Conservation (phyloP, 92 coral and sea anemone genomes). For the Plumapathes pennacea region DNA sequence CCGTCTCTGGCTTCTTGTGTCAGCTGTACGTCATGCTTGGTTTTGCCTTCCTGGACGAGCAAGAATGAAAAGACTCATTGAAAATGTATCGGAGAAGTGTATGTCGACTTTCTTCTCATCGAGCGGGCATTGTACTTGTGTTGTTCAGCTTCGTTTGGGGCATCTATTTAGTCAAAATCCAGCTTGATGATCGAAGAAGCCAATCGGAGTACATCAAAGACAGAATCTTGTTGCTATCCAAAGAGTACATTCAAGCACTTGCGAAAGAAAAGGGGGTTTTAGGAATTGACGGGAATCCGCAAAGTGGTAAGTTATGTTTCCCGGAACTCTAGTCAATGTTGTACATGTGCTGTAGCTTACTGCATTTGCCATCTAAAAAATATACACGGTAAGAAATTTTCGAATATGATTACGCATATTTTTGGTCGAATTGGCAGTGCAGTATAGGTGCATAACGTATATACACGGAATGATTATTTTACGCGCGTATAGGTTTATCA, state of each 20-base stretch:
- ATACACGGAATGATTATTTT: no score
- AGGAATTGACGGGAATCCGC: slow-evolving; percentile 27
- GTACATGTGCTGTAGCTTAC: background rate
- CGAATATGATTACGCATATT: background rate
- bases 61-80: no score
- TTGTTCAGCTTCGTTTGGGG: slow-evolving; percentile 83
- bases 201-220: slow-evolving; percentile 69
- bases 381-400: background rate
- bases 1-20: no score
- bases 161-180: slow-evolving; percentile 71
- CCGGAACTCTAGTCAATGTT: background rate
- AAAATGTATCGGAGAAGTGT: no score
- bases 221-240: slow-evolving; percentile 75
- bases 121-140: slow-evolving; percentile 58
- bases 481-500: no score
- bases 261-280: slow-evolving; percentile 73
- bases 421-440: no score
- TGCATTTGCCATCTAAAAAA: background rate
- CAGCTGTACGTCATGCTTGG: no score
- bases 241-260: slow-evolving; percentile 77
- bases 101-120: slow-evolving; percentile 63
- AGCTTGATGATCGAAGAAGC: slow-evolving; percentile 67
- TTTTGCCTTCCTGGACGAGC: no score
- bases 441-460: no score
- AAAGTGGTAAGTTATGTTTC: slow-evolving; percentile 2